Base-by-base conservation (phyloP, 2,888 invertebrate species). In the Bruchidius siliquastri region DNA sequence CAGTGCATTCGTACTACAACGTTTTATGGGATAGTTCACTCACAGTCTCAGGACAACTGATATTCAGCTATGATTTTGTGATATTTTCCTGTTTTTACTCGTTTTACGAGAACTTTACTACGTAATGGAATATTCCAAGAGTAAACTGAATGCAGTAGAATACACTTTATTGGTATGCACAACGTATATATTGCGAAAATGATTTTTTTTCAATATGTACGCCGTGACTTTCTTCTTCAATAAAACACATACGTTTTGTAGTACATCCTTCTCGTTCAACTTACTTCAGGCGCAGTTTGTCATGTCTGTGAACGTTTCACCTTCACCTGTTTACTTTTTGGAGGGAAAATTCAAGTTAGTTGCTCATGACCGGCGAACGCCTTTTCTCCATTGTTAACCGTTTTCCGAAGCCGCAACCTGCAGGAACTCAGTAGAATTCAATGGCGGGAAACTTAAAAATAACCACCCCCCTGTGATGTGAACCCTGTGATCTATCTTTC, bases 291-390 rank as follows among this genome's bases (percentile, higher is more conserved):
- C 71, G 71, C 74, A 73, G 70, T 68, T 76, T 76, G 81, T 80
- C 80, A 79, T 72, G 83, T 83, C 82, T 79, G 26, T 70, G 70
- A 76, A 74, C 75, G 73, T 71, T 76, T 72, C 49, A 74, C 72
- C 78, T 72, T 72, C 74, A 75, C 77, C 76, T 79, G 80, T 81
- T 82, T 80, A 76, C 73, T 77, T 85, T 85, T 86, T 87, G 86
- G 87, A 86, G 86, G 87, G 87, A 86, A 87, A 85, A 80, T 81
- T 80, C 74, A 77, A 78, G 74, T 76, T 70, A 67, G n/a, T 20
- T 21, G 20, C 20, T 20, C 68, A 72, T 21, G 20, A 21, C 22
- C 21, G 69, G 66, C 66, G 10, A 70, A 71, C 6, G 32, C 32
- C 21, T 69, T 69, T 26, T 21, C 20, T 21, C 69, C 69, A 69